Base-by-base conservation (phyloP, 2,113 vertebrate species). In the Poeciliopsis prolifica region DNA sequence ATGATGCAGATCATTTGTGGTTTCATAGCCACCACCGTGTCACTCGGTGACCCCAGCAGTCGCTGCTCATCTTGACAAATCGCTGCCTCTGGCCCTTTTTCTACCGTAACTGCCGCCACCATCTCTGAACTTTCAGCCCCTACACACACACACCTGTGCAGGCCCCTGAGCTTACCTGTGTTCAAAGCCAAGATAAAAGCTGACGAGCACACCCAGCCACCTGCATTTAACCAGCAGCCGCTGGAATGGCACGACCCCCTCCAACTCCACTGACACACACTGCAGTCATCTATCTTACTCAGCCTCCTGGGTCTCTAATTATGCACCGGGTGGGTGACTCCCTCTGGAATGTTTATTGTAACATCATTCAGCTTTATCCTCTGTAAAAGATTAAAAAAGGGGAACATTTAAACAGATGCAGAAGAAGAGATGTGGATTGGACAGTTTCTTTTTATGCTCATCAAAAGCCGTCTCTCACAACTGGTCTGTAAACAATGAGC, bases 121-220 rank as follows among this genome's bases (percentile, higher is more conserved):
- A 44, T 37, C 75, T 65, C 79, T 78, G 51, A 28, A 68, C 58
- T 75, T 65, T 64, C 61, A 62, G 28, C 67, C 40, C 61, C 24
- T 40, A 10, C 76, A 67, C 65, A 37, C 10, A 72, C 65, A 86
- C 89, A 91, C 87, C 86, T 83, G 88, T 66, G 63, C 72, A 70
- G 82, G 79, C 84, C 90, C 84, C 72, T 78, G 79, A 88, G 89
- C 87, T 72, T 69, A n/a, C 58, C 82, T 61, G 24, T 37, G 83
- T 92, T 92, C 88, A 92, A 92, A 92, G 89, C 68, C 48, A 29
- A 92, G 88, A 91, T 92, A 83, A 92, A 92, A 92, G 90, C 75
- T 24, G 62, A 48, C n/a, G 22, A 86, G 85, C 81, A 81, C 73
- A 80, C 80, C 79, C 71, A 87, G 76, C 84, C 89, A 92, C 90